Conservation (phyloP, 2,797 vertebrate species). For the Hydrolagus colliei region DNA sequence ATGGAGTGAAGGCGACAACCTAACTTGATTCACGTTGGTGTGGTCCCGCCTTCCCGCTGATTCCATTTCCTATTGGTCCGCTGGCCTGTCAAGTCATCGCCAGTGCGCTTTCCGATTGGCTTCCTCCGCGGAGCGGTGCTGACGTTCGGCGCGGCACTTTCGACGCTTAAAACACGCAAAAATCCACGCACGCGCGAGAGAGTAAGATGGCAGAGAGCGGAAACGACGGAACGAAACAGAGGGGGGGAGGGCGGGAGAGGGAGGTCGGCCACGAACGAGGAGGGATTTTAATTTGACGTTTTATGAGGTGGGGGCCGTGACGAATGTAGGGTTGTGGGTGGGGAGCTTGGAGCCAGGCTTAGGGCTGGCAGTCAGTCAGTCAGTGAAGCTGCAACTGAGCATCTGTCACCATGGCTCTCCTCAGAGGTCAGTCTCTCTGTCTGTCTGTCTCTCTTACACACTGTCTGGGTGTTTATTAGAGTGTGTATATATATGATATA, state of each 20-base stretch:
- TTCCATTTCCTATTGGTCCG: too few relatives aligned
- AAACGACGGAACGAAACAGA: too few relatives aligned
- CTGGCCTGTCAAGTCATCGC: background rate
- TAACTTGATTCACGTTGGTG: background rate
- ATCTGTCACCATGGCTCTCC: background rate
- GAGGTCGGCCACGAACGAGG: too few relatives aligned
- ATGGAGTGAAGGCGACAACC: background rate
- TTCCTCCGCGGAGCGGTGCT: too few relatives aligned
- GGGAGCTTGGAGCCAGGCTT: background rate
- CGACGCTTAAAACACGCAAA: too few relatives aligned
- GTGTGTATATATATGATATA: too few relatives aligned
- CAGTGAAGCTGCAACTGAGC: background rate
- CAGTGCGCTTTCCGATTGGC: background rate
- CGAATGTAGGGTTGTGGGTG: background rate
- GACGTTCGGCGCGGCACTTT: too few relatives aligned
- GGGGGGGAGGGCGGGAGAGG: too few relatives aligned
- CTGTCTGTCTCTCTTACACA: background rate
- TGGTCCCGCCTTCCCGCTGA: too few relatives aligned
- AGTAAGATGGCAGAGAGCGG: too few relatives aligned
- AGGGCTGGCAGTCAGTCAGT: background rate
- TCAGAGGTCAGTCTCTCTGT: background rate
- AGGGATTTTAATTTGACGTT: too few relatives aligned
- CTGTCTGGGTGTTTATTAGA: background rate
- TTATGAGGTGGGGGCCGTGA: background rate
- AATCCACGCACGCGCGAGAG: too few relatives aligned